Evolutionary conservation across 2,797 vertebrate genomes (phyloP).

Genomic region (Carcharodon carcharias): DNA sequence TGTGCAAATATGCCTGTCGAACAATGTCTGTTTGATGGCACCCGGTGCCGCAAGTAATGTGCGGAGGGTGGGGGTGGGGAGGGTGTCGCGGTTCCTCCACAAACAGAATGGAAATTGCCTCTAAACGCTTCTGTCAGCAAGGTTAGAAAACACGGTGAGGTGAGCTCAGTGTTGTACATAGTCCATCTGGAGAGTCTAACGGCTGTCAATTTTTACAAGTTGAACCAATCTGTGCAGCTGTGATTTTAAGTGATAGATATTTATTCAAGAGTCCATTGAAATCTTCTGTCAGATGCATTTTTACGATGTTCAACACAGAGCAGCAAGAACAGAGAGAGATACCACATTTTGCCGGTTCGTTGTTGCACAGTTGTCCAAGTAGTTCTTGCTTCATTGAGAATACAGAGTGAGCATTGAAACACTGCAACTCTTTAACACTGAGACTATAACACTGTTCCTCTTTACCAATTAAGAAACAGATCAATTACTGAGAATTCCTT

Average conservation of each 20-base stretch:
- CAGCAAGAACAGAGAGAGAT: neutral
- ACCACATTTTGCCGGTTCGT: neutral
- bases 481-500: neutral
- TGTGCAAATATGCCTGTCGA: neutral
- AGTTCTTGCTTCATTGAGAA: neutral
- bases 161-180: neutral
- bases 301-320: neutral
- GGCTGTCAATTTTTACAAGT: constrained; percentile 24
- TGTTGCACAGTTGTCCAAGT: neutral
- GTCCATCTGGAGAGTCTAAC: neutral
- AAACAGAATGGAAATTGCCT: neutral
- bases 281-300: neutral
- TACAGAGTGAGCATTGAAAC: neutral
- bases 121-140: neutral
- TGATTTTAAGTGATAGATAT: neutral
- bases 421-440: neutral
- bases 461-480: neutral
- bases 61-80: neutral
- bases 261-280: neutral
- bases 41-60: neutral
- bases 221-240: constrained; percentile 19
- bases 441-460: no score
- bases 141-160: neutral
- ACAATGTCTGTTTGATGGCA: neutral
- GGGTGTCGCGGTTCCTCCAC: neutral